A percentile compares a stretch with the other conserved stretches of the same genome.
These are phyloP conservation scores for Tholera decimalis DNA, from an alignment of 2,888 invertebrate genomes.

Conservation along the genomic window DNA sequence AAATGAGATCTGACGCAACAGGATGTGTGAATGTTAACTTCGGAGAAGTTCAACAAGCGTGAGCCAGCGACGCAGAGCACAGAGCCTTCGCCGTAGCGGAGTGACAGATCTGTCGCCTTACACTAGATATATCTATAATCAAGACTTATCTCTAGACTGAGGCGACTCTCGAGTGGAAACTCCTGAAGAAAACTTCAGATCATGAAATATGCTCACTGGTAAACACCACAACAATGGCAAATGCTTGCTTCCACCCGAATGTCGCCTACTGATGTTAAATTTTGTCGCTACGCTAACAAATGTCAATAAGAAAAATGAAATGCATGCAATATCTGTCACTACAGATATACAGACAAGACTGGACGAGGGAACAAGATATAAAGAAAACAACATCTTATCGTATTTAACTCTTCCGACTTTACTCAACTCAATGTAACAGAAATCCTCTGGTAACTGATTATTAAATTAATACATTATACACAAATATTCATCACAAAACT, in stretches of 20 bases:
- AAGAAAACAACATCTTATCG: slow-evolving; percentile 88
- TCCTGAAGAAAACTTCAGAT: slow-evolving; percentile 48
- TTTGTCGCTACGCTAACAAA: slow-evolving; percentile 85
- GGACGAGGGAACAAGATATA: slow-evolving; percentile 81
- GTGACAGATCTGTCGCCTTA: slow-evolving; percentile 88
- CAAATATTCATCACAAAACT: slow-evolving; percentile 86
- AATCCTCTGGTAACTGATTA: slow-evolving; percentile 88
- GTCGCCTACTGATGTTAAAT: slow-evolving; percentile 73
- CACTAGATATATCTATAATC: slow-evolving; percentile 82
- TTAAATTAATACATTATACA: slow-evolving; percentile 89
- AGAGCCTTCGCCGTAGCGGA: slow-evolving; percentile 84
- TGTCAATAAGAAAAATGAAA: slow-evolving; percentile 68
- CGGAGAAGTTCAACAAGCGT: slow-evolving; percentile 61
- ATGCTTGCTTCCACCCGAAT: slow-evolving; percentile 62
- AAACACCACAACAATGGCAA: slow-evolving; percentile 17
- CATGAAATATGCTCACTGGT: slow-evolving; percentile 36
- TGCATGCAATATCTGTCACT: slow-evolving; percentile 70
- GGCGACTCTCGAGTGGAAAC: slow-evolving; percentile 62
- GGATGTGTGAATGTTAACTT: slow-evolving; percentile 6
- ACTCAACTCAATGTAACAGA: slow-evolving; percentile 90
- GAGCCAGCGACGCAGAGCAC: slow-evolving; percentile 81
- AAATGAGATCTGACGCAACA: slow-evolving; percentile 26
- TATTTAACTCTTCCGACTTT: slow-evolving; percentile 87
- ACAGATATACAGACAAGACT: slow-evolving; percentile 68
- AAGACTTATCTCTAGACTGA: slow-evolving; percentile 78